These are phyloP conservation scores for Holacanthella duospinosa DNA, from an alignment of 2,888 invertebrate species.

Conservation along the genomic window DNA sequence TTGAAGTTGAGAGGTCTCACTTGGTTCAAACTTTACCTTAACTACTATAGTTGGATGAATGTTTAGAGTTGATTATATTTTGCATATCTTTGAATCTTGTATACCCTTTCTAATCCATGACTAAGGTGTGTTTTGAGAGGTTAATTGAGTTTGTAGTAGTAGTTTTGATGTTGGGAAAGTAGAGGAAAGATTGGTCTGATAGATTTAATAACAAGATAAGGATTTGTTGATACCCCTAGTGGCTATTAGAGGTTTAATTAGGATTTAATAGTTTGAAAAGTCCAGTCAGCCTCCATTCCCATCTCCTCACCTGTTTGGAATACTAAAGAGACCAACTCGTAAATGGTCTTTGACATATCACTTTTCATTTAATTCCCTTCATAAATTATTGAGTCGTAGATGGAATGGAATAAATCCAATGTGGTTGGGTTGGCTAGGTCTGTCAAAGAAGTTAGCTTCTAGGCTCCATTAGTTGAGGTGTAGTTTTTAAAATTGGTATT, in stretches of 20 bases:
- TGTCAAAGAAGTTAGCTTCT: neutral
- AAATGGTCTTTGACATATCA: neutral
- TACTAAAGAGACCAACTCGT: neutral
- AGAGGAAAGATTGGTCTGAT: no score
- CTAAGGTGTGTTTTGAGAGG: no score
- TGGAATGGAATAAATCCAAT: neutral
- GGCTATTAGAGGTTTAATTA: neutral
- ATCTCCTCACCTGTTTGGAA: neutral
- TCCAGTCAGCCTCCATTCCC: neutral
- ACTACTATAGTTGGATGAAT: no score
- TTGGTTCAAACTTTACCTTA: no score
- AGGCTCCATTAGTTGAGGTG: no score
- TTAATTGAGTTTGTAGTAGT: no score
- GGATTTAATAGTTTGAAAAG: neutral
- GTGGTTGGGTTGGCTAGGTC: neutral
- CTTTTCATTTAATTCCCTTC: neutral
- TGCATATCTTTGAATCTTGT: no score
- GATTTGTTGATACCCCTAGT: neutral
- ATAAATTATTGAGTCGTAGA: neutral
- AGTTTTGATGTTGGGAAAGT: no score
- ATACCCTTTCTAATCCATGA: no score
- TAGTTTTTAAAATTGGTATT: no score
- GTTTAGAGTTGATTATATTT: no score
- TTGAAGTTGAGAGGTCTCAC: no score
- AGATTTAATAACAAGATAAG: neutral